phyloP scores from a whole-genome alignment of 1,140 invertebrate species.

The Polypedilum vanderplanki region DNA sequence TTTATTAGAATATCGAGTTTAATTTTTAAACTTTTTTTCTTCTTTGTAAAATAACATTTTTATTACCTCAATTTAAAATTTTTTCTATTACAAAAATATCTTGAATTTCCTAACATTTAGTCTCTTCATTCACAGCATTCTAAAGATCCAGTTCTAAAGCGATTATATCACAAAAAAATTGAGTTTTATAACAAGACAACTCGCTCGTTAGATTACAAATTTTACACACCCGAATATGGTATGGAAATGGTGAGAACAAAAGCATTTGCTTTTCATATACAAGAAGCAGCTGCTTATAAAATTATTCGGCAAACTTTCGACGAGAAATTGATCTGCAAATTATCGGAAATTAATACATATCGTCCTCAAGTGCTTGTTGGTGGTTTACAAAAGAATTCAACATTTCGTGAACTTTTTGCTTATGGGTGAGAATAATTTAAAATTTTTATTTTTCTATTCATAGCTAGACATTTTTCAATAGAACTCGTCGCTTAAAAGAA shows the following conservation, averaged over 20 bases:
- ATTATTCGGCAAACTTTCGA: conserved; percentile 52
- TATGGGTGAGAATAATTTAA: conserved; percentile 48
- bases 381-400: conserved; percentile 52
- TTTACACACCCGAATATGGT: conserved; percentile 41
- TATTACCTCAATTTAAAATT: too few relatives aligned
- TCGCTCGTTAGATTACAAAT: not conserved
- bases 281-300: conserved; percentile 53
- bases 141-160: conserved; percentile 48
- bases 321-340: conserved; percentile 55
- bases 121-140: too few relatives aligned
- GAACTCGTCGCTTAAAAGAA: not conserved
- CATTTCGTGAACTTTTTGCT: conserved; percentile 54
- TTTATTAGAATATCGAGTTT: not conserved
- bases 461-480: not conserved
- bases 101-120: conserved; percentile 36
- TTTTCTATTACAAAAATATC: too few relatives aligned
- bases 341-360: conserved; percentile 52
- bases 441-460: not conserved
- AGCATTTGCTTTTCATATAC: conserved; percentile 57
- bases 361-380: conserved; percentile 48
- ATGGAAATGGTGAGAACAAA: conserved; percentile 42
- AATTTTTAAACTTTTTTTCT: not conserved
- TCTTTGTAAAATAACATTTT: not conserved
- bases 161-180: conserved; percentile 50
- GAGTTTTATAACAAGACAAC: conserved; percentile 31